Evolutionary conservation across 2,888 invertebrate species (phyloP).

Genomic region (Axea sp.): DNA sequence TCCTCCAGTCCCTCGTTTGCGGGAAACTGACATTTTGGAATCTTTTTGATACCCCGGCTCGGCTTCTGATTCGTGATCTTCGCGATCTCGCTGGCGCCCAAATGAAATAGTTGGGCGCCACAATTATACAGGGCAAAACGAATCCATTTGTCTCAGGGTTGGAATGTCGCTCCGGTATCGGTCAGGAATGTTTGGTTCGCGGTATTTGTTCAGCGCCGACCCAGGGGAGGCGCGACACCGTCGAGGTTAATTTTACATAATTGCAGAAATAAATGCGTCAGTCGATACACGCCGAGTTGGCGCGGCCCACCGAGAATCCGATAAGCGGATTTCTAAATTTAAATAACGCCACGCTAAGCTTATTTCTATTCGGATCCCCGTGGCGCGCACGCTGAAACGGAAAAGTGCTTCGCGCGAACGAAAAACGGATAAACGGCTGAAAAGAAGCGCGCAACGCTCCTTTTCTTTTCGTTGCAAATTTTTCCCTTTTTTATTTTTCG

Average conservation of each 20-base stretch:
- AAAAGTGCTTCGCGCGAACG: conserved; percentile 16
- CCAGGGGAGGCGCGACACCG: conserved; percentile 5
- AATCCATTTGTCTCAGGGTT: conserved; percentile 21
- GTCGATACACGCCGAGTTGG: conserved; percentile 58
- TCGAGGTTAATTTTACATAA: conserved; percentile 54
- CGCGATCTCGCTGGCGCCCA: conserved; percentile 13
- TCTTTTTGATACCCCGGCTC: conserved; percentile 29
- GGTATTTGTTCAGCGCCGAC: conserved; percentile 9
- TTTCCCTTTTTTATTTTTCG: background rate
- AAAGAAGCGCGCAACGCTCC: background rate
- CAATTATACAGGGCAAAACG: conserved; percentile 21
- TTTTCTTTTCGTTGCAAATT: background rate
- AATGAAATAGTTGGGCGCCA: conserved; percentile 40
- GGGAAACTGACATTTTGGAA: conserved; percentile 42
- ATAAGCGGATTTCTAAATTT: conserved; percentile 62
- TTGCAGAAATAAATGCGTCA: conserved; percentile 60
- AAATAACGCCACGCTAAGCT: conserved; percentile 59
- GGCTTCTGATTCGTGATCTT: conserved; percentile 26
- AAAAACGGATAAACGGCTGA: conserved; percentile 10
- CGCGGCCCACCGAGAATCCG: conserved; percentile 50
- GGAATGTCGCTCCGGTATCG: conserved; percentile 32
- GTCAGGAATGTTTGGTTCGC: conserved; percentile 23
- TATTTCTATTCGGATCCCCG: conserved; percentile 42
- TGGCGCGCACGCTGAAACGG: conserved; percentile 10
- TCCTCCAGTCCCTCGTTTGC: conserved; percentile 14